Evolutionary conservation across 2,888 invertebrate species (phyloP).

Genomic region (Homarus gammarus): DNA sequence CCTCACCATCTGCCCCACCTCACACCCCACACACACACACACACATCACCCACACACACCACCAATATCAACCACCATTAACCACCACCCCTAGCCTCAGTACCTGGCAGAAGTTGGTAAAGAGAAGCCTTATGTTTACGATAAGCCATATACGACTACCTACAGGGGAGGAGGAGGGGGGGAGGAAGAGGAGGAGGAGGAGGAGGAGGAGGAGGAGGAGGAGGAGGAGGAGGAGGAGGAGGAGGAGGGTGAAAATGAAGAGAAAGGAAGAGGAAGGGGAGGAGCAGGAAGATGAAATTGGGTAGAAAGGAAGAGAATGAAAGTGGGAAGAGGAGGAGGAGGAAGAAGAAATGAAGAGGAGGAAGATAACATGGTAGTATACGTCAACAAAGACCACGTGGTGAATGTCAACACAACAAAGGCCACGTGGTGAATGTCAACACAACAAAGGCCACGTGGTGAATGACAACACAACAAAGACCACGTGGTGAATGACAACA

Average conservation of each 20-base stretch:
- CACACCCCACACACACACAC: too few species aligned
- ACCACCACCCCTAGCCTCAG: too few species aligned
- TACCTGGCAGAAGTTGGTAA: too few species aligned
- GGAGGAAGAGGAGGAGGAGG: not conserved
- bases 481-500: not conserved
- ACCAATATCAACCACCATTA: too few species aligned
- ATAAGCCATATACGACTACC: too few species aligned
- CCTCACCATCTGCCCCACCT: too few species aligned
- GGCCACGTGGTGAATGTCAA: not conserved
- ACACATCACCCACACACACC: too few species aligned
- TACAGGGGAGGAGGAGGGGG: not conserved
- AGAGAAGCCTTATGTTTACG: too few species aligned
- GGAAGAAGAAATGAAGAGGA: not conserved
- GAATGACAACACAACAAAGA: not conserved
- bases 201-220: conserved; percentile 11
- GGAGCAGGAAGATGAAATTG: too few species aligned
- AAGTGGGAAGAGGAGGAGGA: not conserved
- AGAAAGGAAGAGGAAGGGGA: not conserved
- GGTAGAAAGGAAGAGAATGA: too few species aligned
- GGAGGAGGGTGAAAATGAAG: not conserved
- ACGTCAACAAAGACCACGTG: not conserved
- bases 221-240: conserved; percentile 20
- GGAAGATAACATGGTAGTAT: too few species aligned
- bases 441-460: not conserved
- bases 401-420: too few species aligned